Percentiles rank a stretch among this genome's conserved stretches.
Conservation (phyloP, 1,140 invertebrate genomes). For the Atta texana region DNA sequence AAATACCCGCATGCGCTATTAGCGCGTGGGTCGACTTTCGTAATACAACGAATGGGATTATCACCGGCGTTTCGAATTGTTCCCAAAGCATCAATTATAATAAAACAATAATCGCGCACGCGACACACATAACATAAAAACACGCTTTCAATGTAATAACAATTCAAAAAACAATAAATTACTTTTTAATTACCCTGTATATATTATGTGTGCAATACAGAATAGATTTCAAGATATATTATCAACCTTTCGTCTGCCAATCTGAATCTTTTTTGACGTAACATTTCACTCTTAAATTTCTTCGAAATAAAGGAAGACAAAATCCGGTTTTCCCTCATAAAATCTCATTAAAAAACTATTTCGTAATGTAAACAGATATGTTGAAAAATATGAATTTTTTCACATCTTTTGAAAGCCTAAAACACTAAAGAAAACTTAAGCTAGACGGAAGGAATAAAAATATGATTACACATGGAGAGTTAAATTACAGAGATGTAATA, state of each 20-base stretch:
- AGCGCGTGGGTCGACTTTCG: conserved; percentile 34
- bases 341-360: too few relatives aligned
- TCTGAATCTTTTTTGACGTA: too few relatives aligned
- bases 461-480: neutral
- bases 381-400: too few relatives aligned
- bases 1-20: conserved; percentile 53
- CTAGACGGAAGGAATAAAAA: too few relatives aligned
- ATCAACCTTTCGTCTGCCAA: too few relatives aligned
- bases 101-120: neutral
- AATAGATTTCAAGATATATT: neutral
- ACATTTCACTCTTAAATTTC: too few relatives aligned
- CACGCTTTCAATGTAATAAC: neutral
- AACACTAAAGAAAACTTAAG: too few relatives aligned
- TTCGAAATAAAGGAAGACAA: too few relatives aligned
- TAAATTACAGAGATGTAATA: neutral
- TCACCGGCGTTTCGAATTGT: neutral
- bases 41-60: conserved; percentile 7
- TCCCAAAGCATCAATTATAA: neutral
- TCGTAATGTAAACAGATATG: too few relatives aligned
- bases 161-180: neutral
- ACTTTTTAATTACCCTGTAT: neutral
- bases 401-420: too few relatives aligned
- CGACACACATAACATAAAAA: neutral
- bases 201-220: too few relatives aligned
- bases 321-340: too few relatives aligned